Evolutionary conservation across 2,797 vertebrate genomes (phyloP), one percentile per base, ranked within the genome.

Genomic region (Notolepis coatsorum): DNA sequence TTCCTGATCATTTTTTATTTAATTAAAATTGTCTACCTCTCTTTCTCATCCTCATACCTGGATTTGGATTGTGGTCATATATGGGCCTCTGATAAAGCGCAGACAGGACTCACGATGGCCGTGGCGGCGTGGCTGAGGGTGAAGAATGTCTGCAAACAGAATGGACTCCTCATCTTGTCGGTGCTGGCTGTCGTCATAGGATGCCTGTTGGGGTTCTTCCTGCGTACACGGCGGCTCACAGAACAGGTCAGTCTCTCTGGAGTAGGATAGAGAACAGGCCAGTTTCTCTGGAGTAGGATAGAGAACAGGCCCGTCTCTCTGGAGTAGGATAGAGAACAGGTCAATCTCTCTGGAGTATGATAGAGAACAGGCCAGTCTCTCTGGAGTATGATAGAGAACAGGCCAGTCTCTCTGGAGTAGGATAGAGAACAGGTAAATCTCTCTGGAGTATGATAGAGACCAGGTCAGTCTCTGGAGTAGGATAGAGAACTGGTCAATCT

Each of bases 191-290:
- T 99, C 77, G 92, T 96, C 65, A 93, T 98, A 10, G 97, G 97
- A 20, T 99, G 97, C 83, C 94, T 98, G 54, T 86, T 98, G 0
- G 97, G 97, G 47, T 99, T 99, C 89, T 97, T 98, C 85, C 93
- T 99, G 72, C 92, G 96, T 88, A 96, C 96, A 0, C 90, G 88
- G 13, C 91, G 82, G n/a, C 96, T 99, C 76, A 95, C 96, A 0
- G 95, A 95, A 78, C 96, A 98, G 97, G 97, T 99, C 79, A 88
- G 96, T 86, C 52, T 25, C 39, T 17, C 58, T 43, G n/a, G n/a
- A n/a, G n/a, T n/a, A n/a, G n/a, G n/a, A 4, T n/a, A 1, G 27
- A 49, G 27, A 28, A 15, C 20, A 17, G 10, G 10, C 17, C 27
- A 8, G 2, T 17, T 1, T 42, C 7, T 4, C n/a, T n/a, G n/a